Evolutionary conservation across 2,888 invertebrate species (phyloP).

Genomic region (Dasysyrphus tricinctus): DNA sequence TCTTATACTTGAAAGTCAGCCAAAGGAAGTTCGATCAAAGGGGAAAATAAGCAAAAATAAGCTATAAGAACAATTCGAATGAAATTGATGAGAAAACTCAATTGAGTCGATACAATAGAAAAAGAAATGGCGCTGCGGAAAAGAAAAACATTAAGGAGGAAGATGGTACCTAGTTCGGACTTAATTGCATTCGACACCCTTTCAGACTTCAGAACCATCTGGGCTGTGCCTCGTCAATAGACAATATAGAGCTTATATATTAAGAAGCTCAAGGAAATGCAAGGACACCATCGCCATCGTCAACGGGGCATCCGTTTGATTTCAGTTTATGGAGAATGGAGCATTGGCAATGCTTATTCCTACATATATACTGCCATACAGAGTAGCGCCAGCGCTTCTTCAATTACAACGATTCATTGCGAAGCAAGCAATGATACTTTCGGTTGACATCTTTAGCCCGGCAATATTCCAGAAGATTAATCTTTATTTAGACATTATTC

Average conservation of each 20-base stretch:
- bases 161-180: slow-evolving; percentile 37
- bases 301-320: slow-evolving; percentile 16
- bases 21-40: slow-evolving; percentile 48
- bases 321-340: slow-evolving; percentile 51
- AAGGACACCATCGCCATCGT: background rate
- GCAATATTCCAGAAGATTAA: slow-evolving; percentile 68
- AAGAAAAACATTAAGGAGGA: background rate
- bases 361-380: too few relatives aligned
- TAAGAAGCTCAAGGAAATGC: slow-evolving; percentile 26
- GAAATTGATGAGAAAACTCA: slow-evolving; percentile 69
- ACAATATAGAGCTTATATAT: slow-evolving; percentile 5
- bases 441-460: slow-evolving; percentile 65
- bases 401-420: slow-evolving; percentile 26
- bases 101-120: slow-evolving; percentile 61
- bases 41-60: too few relatives aligned
- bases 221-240: slow-evolving; percentile 24
- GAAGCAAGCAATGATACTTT: slow-evolving; percentile 53
- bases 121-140: background rate
- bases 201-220: background rate
- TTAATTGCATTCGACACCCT: slow-evolving; percentile 63
- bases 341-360: slow-evolving; percentile 21
- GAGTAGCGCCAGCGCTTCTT: background rate
- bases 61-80: slow-evolving; percentile 61
- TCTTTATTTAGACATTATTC: slow-evolving; percentile 68
- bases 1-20: slow-evolving; percentile 66